Conservation (phyloP, 2,113 vertebrate species). For the Pygoscelis adeliae region DNA sequence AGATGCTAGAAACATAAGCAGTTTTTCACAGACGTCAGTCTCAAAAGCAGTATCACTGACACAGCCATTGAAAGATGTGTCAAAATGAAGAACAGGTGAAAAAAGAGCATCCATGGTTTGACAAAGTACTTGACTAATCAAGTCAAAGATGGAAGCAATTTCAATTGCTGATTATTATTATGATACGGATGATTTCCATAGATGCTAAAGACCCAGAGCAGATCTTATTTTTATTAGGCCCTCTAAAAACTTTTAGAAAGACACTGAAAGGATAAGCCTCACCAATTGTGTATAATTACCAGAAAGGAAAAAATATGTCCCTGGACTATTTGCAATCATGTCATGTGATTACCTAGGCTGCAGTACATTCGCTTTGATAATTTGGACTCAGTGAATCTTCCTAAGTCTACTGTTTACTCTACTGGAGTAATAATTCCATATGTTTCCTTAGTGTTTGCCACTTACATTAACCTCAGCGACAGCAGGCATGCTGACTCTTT, state of each 20-base stretch:
- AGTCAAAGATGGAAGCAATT: neutral
- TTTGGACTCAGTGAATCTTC: neutral
- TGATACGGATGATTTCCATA: neutral
- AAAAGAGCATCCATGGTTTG: neutral
- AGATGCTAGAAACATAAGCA: neutral
- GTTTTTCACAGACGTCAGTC: conserved; percentile 8
- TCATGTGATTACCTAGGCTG: neutral
- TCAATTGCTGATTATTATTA: neutral
- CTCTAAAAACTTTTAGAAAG: neutral
- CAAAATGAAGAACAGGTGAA: conserved; percentile 7
- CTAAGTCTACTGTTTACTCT: neutral
- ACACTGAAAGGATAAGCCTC: neutral
- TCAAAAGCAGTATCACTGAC: neutral
- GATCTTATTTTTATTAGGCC: neutral
- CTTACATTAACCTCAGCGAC: neutral
- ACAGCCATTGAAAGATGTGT: neutral
- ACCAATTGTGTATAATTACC: neutral
- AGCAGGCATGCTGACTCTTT: neutral
- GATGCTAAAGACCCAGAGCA: neutral
- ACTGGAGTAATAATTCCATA: neutral
- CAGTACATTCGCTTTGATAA: neutral
- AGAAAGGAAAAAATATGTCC: neutral
- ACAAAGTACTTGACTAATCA: neutral
- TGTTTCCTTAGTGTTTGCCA: neutral
- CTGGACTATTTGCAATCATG: neutral